Percentiles rank a stretch among this genome's conserved stretches.
Conservation (phyloP, 2,113 vertebrate species). For the Scytalopus superciliaris region DNA sequence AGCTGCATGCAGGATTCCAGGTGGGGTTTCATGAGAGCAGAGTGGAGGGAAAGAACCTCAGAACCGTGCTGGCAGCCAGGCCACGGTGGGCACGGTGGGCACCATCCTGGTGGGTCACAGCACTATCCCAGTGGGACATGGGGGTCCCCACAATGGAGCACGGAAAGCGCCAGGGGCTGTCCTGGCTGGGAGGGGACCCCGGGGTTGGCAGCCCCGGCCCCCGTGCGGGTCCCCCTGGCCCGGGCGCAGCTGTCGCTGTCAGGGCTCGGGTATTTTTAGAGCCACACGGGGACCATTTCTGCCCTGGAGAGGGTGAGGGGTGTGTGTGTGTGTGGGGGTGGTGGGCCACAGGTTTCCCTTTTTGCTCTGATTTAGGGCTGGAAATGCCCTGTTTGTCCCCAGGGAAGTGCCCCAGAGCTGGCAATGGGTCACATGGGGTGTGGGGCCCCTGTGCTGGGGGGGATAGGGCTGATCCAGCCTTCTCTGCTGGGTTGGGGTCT, state of each 20-base stretch:
- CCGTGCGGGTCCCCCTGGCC: background rate
- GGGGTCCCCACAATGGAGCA: rapidly evolving
- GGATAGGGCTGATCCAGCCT: rapidly evolving
- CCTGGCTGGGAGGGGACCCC: rapidly evolving
- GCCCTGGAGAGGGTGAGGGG: background rate
- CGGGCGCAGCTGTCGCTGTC: conserved; percentile 37
- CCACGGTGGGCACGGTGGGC: background rate
- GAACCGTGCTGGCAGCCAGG: background rate
- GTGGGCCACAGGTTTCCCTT: background rate
- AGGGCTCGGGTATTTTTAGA: conserved; percentile 40
- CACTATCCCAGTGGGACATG: rapidly evolving
- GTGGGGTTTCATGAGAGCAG: background rate
- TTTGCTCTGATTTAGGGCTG: background rate
- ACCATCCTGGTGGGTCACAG: background rate
- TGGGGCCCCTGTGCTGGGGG: rapidly evolving
- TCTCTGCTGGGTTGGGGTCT: background rate
- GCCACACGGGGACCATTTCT: background rate
- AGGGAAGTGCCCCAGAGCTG: background rate
- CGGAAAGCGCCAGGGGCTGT: background rate
- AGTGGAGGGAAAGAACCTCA: too few species aligned
- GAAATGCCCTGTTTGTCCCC: background rate
- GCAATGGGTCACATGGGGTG: rapidly evolving
- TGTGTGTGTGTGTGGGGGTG: rapidly evolving
- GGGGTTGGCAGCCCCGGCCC: background rate
- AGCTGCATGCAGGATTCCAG: background rate